phyloP scores from a whole-genome alignment of 2,888 invertebrate species.

The Cremastobaeus sp. region DNA sequence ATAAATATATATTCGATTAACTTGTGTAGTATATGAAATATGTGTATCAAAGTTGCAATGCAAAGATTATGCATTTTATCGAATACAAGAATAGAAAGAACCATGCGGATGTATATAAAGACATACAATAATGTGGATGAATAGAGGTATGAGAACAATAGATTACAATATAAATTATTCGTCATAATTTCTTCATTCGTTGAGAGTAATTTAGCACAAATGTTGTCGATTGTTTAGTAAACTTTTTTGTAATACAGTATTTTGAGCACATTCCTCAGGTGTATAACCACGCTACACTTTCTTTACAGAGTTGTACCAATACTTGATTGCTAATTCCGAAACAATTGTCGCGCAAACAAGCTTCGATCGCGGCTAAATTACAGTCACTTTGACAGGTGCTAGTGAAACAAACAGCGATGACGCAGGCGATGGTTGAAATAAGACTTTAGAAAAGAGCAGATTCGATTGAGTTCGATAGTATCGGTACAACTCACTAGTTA shows the following conservation, averaged over 20 bases:
- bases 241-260: constrained; percentile 76
- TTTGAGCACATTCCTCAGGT: constrained; percentile 78
- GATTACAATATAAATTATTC: constrained; percentile 76
- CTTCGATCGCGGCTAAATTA: neutral
- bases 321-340: constrained; percentile 41
- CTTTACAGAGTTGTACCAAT: constrained; percentile 78
- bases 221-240: constrained; percentile 73
- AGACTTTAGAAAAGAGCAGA: neutral
- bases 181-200: constrained; percentile 71
- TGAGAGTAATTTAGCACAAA: constrained; percentile 75
- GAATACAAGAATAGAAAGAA: constrained; percentile 77
- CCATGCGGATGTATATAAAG: constrained; percentile 75
- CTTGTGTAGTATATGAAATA: constrained; percentile 53
- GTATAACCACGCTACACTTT: constrained; percentile 78
- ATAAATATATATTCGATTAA: constrained; percentile 31
- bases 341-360: neutral
- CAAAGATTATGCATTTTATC: constrained; percentile 75
- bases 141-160: constrained; percentile 75
- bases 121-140: constrained; percentile 77
- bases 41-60: constrained; percentile 72
- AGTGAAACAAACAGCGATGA: neutral
- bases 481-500: constrained; percentile 78
- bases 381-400: neutral
- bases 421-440: neutral
- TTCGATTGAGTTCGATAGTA: constrained; percentile 67